Percentiles rank a stretch among this genome's conserved stretches.
Evolutionary conservation across 1,140 invertebrate species (phyloP).

Genomic region (Oryzaephilus surinamensis): DNA sequence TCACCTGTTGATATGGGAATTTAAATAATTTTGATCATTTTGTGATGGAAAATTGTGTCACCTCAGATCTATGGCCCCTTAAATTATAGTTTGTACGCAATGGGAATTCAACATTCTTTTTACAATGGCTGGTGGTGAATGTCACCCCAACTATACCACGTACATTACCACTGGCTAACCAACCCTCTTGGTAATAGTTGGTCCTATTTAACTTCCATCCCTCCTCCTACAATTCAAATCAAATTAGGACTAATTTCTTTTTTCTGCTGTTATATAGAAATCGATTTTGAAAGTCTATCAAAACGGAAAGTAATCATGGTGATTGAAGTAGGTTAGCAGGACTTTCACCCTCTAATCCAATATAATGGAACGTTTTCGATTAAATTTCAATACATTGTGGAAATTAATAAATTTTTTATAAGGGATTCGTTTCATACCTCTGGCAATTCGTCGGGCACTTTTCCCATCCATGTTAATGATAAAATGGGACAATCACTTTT

Average conservation of each 20-base stretch:
- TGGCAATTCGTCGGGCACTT: slow-evolving; percentile 87
- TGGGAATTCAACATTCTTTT: slow-evolving; percentile 68
- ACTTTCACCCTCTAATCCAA: too few relatives aligned
- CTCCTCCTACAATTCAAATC: slow-evolving; percentile 69
- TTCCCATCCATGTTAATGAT: slow-evolving; percentile 95
- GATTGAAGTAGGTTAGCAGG: too few relatives aligned
- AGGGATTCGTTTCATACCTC: too few relatives aligned
- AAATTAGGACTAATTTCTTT: too few relatives aligned
- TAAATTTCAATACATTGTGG: too few relatives aligned
- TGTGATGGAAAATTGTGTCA: slow-evolving; percentile 44
- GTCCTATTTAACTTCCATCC: slow-evolving; percentile 89
- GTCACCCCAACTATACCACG: slow-evolving; percentile 92
- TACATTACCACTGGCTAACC: slow-evolving; percentile 91
- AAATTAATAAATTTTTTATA: too few relatives aligned
- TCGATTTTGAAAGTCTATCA: too few relatives aligned
- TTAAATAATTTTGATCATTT: background rate
- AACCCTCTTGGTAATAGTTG: slow-evolving; percentile 97
- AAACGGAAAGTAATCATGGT: too few relatives aligned
- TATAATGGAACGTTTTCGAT: too few relatives aligned
- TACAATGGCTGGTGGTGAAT: slow-evolving; percentile 87
- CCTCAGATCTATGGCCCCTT: slow-evolving; percentile 90
- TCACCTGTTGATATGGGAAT: slow-evolving; percentile 53
- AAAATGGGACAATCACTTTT: slow-evolving; percentile 91
- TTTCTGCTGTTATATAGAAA: too few relatives aligned
- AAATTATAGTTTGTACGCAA: slow-evolving; percentile 96